Percentiles rank a stretch among this genome's conserved stretches.
These are phyloP conservation scores for Paelopatides confundens DNA, from an alignment of 53 echinoderm and acorn worm species.

Conservation along the genomic window DNA sequence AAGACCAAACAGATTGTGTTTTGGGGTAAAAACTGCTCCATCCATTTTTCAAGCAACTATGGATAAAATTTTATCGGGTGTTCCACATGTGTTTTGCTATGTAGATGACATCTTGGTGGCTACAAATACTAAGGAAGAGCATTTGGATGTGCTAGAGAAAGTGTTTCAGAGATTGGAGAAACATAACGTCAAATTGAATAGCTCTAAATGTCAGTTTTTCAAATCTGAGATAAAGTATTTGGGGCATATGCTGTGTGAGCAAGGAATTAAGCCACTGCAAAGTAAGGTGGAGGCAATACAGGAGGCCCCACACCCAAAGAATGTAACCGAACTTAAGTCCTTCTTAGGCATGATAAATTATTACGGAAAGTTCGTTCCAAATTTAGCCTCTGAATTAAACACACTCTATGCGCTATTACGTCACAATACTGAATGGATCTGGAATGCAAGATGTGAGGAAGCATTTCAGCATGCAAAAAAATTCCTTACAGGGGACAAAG, in stretches of 20 bases:
- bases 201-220: conserved; percentile 23
- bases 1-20: conserved; percentile 30
- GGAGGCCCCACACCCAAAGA: conserved; percentile 61
- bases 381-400: conserved; percentile 41
- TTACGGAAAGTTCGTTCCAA: conserved; percentile 66
- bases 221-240: conserved; percentile 8
- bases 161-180: neutral
- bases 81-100: conserved; percentile 31
- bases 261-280: conserved; percentile 26
- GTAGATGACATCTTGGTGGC: too few species aligned
- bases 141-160: too few species aligned
- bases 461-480: conserved; percentile 33
- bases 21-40: conserved; percentile 52
- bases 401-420: conserved; percentile 61
- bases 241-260: conserved; percentile 13
- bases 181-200: conserved; percentile 25
- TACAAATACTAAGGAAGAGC: conserved; percentile 32
- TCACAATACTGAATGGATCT: conserved; percentile 33
- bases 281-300: conserved; percentile 59
- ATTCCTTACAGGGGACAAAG: neutral
- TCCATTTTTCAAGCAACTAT: conserved; percentile 52
- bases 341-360: conserved; percentile 66
- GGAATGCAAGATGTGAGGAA: conserved; percentile 24
- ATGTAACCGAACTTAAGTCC: conserved; percentile 60
- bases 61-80: conserved; percentile 48